Evolutionary conservation across 2,888 invertebrate species (phyloP), one percentile per base, ranked within the genome.

Genomic region (Mesoligia furuncula): DNA sequence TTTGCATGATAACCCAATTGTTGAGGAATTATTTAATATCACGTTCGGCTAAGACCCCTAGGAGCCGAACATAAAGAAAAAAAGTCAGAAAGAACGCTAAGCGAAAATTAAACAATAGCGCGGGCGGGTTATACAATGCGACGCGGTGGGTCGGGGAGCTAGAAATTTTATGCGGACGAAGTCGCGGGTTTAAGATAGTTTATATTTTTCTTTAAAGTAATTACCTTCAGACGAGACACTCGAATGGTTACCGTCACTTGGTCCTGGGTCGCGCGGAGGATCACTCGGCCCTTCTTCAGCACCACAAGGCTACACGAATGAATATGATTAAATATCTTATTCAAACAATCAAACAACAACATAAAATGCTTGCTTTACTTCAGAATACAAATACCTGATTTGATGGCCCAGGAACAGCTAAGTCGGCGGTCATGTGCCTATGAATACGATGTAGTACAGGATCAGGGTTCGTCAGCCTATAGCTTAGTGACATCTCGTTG

Each of bases 161-260:
- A 15, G 17, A 59, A 27, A 8, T 8, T 8, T 20, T 61, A 31
- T 17, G 20, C 20, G 61, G 31, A 17, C 17, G 8, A 31, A 61
- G 17, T 31, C 8, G 9, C 17, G 59, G 17, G 1, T 0, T 9
- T 1, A 20, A 20, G 11, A 0, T 11, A 36, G 20, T 11, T 36
- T 24, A 11, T 27, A 54, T n/a, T 9, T 39, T 39, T 39, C 6
- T 39, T 39, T 2, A 24, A 24, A 6, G 45, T 39, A 51, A 57
- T 67, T 88, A 86, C 99, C 99, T 96, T 99, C 99, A 87, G 99
- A 99, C 88, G 99, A 99, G 20, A 99, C 98, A 92, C 99, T 99
- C 73, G 99, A 99, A 84, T 99, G 97, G 93, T 99, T 99, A 0
- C 98, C 98, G 91, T 98, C 98, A 83, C 91, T 94, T 0, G 95